Evolutionary conservation across 1,140 invertebrate species (phyloP), one percentile per base, ranked within the genome.

Genomic region (Elymnias hypermnestra): DNA sequence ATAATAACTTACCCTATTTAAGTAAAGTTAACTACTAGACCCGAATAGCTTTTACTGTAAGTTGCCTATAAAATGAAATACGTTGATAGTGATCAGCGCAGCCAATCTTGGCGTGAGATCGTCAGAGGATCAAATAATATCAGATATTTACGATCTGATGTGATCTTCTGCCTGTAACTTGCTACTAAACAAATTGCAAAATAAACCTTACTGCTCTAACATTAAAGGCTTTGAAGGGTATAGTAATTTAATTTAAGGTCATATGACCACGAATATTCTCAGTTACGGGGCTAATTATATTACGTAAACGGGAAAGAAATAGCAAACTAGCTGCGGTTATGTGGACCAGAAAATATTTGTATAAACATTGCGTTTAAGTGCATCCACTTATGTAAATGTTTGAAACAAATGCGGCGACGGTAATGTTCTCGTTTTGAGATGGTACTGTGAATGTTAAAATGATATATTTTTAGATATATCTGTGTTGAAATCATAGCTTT

Each of bases 71-170:
- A 67, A 61, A 70, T 67, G 59, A 66, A 60, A 56, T 53, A 65
- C 43, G 28, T 29, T 40, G 66, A 70, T 70, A 66, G 37, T 35
- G 46, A 70, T 70, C 63, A 47, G 51, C 33, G 39, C 46, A 52
- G 57, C 57, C 51, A 51, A 63, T 61, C 59, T 53, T 51, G 53
- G 55, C 44, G 37, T 43, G 53, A 60, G 57, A 70, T 70, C 57
- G 55, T 42, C 53, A 43, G 25, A 33, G 46, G 45, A 57, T 59
- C 57, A 57, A 66, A 70, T 70, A 67, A 70, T 70, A 67, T 62
- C 48, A 52, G 15, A 57, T 57, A 63, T 70, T 70, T 70, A 70
- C 53, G 57, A 40, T 14, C 12, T 47, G 67, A 70, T 70, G 55
- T 39, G 57, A 70, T 67, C 66, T 63, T 41, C 33, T 38, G 25